phyloP scores from a whole-genome alignment of 2,797 vertebrate genomes.

The Trichosurus vulpecula region DNA sequence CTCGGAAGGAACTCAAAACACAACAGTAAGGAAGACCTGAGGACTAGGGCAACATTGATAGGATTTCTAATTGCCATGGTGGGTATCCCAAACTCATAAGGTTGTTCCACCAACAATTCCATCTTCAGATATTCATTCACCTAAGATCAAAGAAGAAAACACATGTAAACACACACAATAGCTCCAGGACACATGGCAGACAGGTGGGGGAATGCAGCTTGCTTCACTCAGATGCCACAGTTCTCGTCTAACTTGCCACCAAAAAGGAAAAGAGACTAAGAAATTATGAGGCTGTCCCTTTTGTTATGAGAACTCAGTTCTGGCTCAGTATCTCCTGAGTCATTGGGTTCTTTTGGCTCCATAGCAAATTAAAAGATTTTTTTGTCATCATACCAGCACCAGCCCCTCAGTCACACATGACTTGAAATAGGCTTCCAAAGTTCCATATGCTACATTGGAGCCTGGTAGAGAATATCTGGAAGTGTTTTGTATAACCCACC shows the following conservation, averaged over 20 bases:
- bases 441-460: not conserved
- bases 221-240: not conserved
- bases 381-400: not conserved
- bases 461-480: not conserved
- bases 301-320: not conserved
- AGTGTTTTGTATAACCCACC: not conserved
- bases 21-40: not conserved
- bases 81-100: not conserved
- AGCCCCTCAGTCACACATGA: not conserved
- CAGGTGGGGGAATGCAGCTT: not conserved
- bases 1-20: not conserved
- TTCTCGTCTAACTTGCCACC: not conserved
- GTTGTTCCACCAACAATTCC: not conserved
- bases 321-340: not conserved
- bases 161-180: not conserved
- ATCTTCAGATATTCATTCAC: not conserved
- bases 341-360: not conserved
- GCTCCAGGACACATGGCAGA: not conserved
- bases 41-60: not conserved
- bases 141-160: not conserved
- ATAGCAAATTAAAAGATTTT: not conserved
- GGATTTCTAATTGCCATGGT: not conserved
- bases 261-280: not conserved
- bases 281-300: not conserved
- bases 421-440: not conserved